Conservation (phyloP, 2,888 invertebrate species). For the Plusia festucae region DNA sequence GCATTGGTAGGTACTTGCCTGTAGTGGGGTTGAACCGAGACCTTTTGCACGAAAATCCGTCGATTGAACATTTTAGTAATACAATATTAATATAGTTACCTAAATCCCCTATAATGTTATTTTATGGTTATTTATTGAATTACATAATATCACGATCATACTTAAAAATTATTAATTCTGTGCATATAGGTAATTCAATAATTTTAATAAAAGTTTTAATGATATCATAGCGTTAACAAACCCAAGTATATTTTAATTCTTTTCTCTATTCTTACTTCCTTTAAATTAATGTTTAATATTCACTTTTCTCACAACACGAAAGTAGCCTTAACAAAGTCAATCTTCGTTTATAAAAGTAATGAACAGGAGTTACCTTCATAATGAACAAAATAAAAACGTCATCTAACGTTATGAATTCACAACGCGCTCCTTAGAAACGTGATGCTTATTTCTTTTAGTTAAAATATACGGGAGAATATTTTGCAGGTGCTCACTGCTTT, state of each 20-base stretch:
- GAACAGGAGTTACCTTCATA: conserved; percentile 69
- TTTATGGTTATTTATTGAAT: no score
- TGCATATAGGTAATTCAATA: no score
- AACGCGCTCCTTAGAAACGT: conserved; percentile 73
- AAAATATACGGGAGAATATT: conserved; percentile 53
- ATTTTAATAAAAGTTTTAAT: no score
- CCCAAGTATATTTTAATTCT: background rate
- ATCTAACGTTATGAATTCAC: conserved; percentile 81
- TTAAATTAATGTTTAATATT: background rate
- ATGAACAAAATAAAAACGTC: conserved; percentile 80
- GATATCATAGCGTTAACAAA: background rate
- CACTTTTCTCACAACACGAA: conserved; percentile 28
- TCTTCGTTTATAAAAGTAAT: conserved; percentile 66
- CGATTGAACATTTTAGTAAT: no score
- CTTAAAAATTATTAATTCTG: no score
- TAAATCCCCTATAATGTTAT: no score
- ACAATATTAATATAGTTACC: no score
- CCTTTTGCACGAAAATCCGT: no score
- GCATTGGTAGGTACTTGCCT: no score
- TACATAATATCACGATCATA: no score
- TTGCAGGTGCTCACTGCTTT: background rate
- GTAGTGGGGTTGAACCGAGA: no score
- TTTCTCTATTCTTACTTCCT: background rate
- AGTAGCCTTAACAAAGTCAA: conserved; percentile 47
- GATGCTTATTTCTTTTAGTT: conserved; percentile 69